These are phyloP conservation scores for Herpailurus yagouaroundi DNA, from an alignment of 2,113 vertebrate genomes.

Conservation along the genomic window DNA sequence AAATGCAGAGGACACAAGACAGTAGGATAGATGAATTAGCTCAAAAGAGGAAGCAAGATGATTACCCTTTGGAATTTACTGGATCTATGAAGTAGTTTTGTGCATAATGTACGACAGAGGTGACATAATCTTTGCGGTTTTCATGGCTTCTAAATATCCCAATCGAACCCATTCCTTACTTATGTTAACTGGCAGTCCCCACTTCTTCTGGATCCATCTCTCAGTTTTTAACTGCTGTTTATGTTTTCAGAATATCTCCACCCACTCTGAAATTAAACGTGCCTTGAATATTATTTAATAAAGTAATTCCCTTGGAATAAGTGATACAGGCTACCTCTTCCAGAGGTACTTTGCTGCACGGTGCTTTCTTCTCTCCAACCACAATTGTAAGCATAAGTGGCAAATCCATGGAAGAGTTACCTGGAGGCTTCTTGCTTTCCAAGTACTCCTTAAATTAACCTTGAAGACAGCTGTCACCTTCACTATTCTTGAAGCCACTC, in stretches of 20 bases:
- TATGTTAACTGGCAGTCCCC: neutral
- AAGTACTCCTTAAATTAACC: neutral
- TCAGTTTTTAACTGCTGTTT: neutral
- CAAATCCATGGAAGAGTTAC: neutral
- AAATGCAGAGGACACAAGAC: neutral
- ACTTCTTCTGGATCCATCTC: neutral
- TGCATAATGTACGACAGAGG: neutral
- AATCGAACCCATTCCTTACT: neutral
- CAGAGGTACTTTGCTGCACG: accelerated
- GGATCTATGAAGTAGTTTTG: neutral
- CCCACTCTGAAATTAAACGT: neutral
- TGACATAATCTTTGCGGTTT: neutral
- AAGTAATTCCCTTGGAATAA: neutral
- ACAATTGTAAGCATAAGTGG: neutral
- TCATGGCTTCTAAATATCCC: neutral
- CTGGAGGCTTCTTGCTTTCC: neutral
- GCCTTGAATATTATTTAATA: neutral
- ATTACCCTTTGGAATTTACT: neutral
- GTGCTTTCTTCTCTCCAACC: neutral
- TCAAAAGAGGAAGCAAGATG: neutral
- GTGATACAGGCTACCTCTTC: neutral
- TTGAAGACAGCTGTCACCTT: neutral
- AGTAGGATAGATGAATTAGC: neutral
- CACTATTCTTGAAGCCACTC: neutral
- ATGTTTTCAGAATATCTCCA: neutral